Evolutionary conservation across 1,140 invertebrate species (phyloP).

Genomic region (Trichonephila clavipes): DNA sequence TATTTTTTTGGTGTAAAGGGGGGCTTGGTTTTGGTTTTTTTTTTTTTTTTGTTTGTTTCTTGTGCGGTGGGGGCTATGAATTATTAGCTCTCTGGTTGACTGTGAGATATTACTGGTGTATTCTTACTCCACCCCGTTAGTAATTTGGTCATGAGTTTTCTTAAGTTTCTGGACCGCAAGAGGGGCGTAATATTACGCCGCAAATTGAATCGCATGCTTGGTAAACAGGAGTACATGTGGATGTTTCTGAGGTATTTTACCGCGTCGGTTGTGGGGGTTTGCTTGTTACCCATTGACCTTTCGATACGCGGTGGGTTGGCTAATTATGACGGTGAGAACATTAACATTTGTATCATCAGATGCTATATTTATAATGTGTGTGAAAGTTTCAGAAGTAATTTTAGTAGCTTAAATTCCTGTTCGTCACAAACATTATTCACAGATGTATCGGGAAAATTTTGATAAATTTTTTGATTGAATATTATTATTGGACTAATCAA

Average conservation of each 20-base stretch:
- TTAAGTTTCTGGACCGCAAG: neutral
- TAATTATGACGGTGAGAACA: neutral
- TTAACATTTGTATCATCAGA: no score
- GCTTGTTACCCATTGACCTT: neutral
- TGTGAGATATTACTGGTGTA: constrained; percentile 66
- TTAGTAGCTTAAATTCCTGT: neutral
- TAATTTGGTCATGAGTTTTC: constrained; percentile 48
- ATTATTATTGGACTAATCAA: neutral
- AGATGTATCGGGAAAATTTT: neutral
- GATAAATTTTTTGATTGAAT: neutral
- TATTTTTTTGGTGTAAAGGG: constrained; percentile 38
- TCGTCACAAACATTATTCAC: no score
- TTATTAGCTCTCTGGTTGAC: constrained; percentile 59
- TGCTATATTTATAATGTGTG: no score
- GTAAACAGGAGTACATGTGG: neutral
- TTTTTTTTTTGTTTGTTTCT: constrained; percentile 29
- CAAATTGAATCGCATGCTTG: constrained; percentile 13
- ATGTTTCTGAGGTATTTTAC: neutral
- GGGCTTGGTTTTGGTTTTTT: neutral
- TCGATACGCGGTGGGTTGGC: neutral
- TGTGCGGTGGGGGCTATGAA: constrained; percentile 12
- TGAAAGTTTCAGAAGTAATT: neutral
- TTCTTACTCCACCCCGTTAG: constrained; percentile 48
- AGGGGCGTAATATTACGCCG: constrained; percentile 19
- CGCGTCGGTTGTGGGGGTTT: neutral